Evolutionary conservation across 2,888 invertebrate species (phyloP).

Genomic region (Ceratothoa steindachneri): DNA sequence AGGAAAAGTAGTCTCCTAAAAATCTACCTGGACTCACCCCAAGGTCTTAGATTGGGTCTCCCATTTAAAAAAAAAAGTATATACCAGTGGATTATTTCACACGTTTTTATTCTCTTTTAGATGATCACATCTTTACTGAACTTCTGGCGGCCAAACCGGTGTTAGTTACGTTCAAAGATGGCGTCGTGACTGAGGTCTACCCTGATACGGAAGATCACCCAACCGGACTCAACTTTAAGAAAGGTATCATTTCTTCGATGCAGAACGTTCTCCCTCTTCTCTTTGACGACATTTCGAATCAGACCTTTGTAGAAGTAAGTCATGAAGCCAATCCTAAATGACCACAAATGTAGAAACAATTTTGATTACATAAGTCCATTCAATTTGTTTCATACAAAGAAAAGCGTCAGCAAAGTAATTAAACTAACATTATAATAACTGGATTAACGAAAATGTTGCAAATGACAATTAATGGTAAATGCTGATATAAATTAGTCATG

Average conservation of each 20-base stretch:
- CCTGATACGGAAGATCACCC: conserved; percentile 51
- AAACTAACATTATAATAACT: background rate
- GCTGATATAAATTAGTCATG: no score
- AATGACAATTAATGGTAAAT: background rate
- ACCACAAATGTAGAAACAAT: no score
- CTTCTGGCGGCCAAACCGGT: conserved; percentile 29
- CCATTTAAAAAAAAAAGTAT: no score
- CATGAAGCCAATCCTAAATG: conserved; percentile 28
- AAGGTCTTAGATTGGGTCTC: no score
- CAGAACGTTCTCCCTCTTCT: conserved; percentile 53
- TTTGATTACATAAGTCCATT: no score
- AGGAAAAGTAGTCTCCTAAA: no score
- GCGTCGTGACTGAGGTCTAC: conserved; percentile 32
- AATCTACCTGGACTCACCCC: no score
- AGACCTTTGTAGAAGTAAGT: background rate
- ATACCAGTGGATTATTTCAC: no score
- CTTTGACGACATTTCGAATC: conserved; percentile 7
- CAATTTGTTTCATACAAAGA: no score
- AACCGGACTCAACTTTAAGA: conserved; percentile 57
- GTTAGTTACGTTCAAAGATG: conserved; percentile 29
- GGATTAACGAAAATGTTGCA: background rate
- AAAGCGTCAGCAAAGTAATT: background rate
- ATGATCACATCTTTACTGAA: background rate
- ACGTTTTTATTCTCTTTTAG: background rate
- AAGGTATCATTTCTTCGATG: conserved; percentile 56